Evolutionary conservation across 2,113 vertebrate species (phyloP), one percentile per base, ranked within the genome.

Genomic region (Mastomys natalensis): DNA sequence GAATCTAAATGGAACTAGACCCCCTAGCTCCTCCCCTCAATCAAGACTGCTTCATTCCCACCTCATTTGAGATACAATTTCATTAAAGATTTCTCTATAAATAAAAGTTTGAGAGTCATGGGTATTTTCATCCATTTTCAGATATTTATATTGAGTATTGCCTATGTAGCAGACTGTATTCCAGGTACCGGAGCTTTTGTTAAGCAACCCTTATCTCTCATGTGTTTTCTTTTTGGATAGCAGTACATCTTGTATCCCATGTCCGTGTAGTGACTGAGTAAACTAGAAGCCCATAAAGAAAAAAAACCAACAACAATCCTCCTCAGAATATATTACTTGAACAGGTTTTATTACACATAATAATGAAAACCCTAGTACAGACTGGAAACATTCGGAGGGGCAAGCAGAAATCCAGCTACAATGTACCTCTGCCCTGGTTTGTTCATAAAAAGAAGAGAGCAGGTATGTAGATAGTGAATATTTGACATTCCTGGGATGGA

Each of bases 271-370:
- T 45, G 8, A 40, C 17, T 68, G 55, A 43, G 86, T 13, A 62
- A 29, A n/a, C 15, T 62, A 87, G 60, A 88, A 88, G 43, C 3
- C 66, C 9, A 26, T 29, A 45, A 77, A 19, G 22, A 72, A 31
- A 40, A 40, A 74, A 24, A 73, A 37, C 2, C 19, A 73, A 43
- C n/a, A 77, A 8, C 26, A 16, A 45, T 94, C 43, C 43, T 96
- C 72, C 51, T 70, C n/a, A 66, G 51, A 95, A 60, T 76, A 87
- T 17, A 48, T 70, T 80, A 68, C 43, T 91, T 80, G 70, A 90
- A 88, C n/a, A 92, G 80, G 58, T 72, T 43, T 84, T 95, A 81
- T 37, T 76, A 66, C 88, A 90, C 24, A 82, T 53, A 70, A 8
- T 72, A 92, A 31, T 80, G 76, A 24, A 88, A n/a, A 62, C 92